Evolutionary conservation across 2,797 vertebrate species (phyloP).

Genomic region (Adrianichthys oophorus): DNA sequence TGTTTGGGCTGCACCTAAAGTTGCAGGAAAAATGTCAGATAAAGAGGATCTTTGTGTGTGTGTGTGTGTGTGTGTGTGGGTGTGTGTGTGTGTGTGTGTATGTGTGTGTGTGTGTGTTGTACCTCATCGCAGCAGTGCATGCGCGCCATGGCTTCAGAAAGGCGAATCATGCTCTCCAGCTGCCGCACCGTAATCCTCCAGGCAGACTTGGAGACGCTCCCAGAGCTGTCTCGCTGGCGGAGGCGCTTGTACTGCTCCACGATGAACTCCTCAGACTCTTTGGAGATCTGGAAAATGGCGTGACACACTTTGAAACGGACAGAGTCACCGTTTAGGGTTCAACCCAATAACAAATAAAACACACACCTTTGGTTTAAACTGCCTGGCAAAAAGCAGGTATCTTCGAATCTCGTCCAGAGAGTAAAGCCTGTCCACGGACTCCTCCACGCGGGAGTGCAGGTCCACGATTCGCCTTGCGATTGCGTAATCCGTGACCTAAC

Average conservation of each 20-base stretch:
- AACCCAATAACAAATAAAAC: neutral
- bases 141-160: slow-evolving; percentile 95
- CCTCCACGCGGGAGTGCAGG: slow-evolving; percentile 90
- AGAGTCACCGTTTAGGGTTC: neutral
- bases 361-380: slow-evolving; percentile 95
- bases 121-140: slow-evolving; percentile 99
- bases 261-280: slow-evolving; percentile 95
- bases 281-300: slow-evolving; percentile 84
- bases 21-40: accelerated
- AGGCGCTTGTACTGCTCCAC: slow-evolving; percentile 97
- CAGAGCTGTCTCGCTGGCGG: slow-evolving; percentile 89
- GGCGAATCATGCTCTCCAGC: slow-evolving; percentile 97
- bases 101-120: too few relatives aligned
- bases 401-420: slow-evolving; percentile 94
- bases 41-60: too few relatives aligned
- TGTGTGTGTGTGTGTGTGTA: too few relatives aligned
- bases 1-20: slow-evolving; percentile 96
- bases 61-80: too few relatives aligned
- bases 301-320: neutral
- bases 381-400: slow-evolving; percentile 94
- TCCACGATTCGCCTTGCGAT: slow-evolving; percentile 97
- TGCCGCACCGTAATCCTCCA: slow-evolving; percentile 98
- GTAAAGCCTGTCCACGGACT: slow-evolving; percentile 92
- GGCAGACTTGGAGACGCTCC: slow-evolving; percentile 87
- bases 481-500: slow-evolving; percentile 95